These are phyloP conservation scores for Paedocypris sp. DNA, from an alignment of 2,113 vertebrate genomes.

Conservation along the genomic window DNA sequence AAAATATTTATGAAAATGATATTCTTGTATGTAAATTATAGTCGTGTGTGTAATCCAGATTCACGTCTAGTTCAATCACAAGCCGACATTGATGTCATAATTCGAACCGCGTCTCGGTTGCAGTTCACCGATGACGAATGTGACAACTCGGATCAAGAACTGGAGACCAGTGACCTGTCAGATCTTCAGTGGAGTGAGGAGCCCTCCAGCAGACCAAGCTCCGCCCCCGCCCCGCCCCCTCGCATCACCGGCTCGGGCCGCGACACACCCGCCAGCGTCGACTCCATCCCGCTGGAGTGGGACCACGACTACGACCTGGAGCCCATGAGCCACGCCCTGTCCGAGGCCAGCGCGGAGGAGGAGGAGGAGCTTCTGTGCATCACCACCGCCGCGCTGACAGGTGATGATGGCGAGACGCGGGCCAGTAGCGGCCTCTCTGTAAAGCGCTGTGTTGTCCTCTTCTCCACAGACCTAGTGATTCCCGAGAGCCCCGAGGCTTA, in stretches of 20 bases:
- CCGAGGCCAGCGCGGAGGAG: constrained; percentile 65
- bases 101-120: background rate
- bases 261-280: constrained; percentile 87
- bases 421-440: background rate
- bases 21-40: background rate
- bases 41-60: too few relatives aligned
- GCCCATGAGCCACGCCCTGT: constrained; percentile 51
- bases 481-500: constrained; percentile 90
- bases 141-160: constrained; percentile 76
- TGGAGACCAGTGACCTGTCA: constrained; percentile 71
- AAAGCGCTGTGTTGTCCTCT: constrained; percentile 47
- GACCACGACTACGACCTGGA: constrained; percentile 96
- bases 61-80: too few relatives aligned
- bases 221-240: constrained; percentile 53
- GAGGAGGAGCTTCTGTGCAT: constrained; percentile 45
- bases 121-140: constrained; percentile 87
- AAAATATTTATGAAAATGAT: too few relatives aligned
- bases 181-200: constrained; percentile 79
- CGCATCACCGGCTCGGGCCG: constrained; percentile 77
- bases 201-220: constrained; percentile 67
- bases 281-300: constrained; percentile 96
- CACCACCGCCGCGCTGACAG: constrained; percentile 61
- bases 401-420: constrained; percentile 51
- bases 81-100: too few relatives aligned
- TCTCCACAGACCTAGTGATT: constrained; percentile 87